phyloP scores from a whole-genome alignment of 2,113 vertebrate genomes.

The Plotosus lineatus region DNA sequence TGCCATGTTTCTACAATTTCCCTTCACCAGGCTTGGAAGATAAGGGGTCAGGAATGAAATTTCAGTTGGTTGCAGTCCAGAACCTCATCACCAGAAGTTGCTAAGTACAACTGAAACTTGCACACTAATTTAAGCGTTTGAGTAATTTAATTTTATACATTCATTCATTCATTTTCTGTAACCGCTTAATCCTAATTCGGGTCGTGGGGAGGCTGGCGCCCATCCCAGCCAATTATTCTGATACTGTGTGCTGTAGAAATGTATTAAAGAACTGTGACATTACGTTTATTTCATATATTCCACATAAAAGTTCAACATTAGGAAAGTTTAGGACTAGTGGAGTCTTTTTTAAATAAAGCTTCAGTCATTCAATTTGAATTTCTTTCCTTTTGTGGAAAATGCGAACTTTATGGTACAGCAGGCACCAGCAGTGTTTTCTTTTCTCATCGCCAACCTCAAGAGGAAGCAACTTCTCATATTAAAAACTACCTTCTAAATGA shows the following conservation, averaged over 20 bases:
- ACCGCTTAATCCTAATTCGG: too few relatives aligned
- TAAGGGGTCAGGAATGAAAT: too few relatives aligned
- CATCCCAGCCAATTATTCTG: background rate
- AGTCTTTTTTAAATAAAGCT: background rate
- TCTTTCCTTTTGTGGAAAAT: background rate
- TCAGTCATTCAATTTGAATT: background rate
- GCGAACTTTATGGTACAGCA: background rate
- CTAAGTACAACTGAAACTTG: too few relatives aligned
- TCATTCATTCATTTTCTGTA: too few relatives aligned
- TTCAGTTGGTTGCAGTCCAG: too few relatives aligned
- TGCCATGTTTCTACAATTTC: too few relatives aligned
- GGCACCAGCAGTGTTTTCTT: background rate
- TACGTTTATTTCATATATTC: background rate
- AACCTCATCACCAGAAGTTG: too few relatives aligned
- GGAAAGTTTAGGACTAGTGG: background rate
- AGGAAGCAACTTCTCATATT: background rate
- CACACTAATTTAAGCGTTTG: too few relatives aligned
- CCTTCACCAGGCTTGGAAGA: too few relatives aligned
- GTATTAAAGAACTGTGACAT: background rate
- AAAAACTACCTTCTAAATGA: background rate
- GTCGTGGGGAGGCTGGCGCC: too few relatives aligned
- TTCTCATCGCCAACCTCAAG: background rate
- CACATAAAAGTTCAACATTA: background rate
- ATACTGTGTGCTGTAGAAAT: background rate
- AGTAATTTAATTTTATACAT: too few relatives aligned